Base-by-base conservation (phyloP, 2,888 invertebrate species). In the Hirudinaria manillensis region DNA sequence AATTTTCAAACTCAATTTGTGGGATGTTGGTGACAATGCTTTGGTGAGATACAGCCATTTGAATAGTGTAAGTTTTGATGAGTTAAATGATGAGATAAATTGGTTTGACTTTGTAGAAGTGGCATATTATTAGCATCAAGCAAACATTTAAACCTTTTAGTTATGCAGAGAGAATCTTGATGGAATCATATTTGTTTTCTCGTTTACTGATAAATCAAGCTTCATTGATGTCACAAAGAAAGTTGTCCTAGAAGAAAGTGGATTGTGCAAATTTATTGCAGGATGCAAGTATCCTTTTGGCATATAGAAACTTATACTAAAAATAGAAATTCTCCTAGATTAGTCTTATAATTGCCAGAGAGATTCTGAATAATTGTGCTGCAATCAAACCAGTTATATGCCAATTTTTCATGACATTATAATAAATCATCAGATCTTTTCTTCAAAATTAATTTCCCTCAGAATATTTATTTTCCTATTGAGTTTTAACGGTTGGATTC, bases 131-230 rank as follows among this genome's bases (percentile, higher is more conserved):
- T 38, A 13, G 4, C 55, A 1, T 45, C 10, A 1, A n/a, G 21
- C 24, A 70, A 24, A 7, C 10, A 6, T 19, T 38, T 27, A 32
- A 65, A 27, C 24, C 51, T 38, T 70, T 16, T n/a, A 73, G 73
- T 29, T 73, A 36, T 73, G 61, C 45, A 73, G 73, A 65, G 65
- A 65, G 32, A 65, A 65, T 32, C 34, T 73, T 24, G 73, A 73
- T 73, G 73, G 73, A 3, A 65, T 73, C 21, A 34, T 73, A 27
- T 73, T 36, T 38, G 73, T 73, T 2, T 73, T 73, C 38, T 73
- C 73, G n/a, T 73, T 73, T 55, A 65, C 55, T 32, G 65, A 73
- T 45, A 73, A 73, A 73, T 61, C 73, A n/a, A 73, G 65, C 56
- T 73, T 73, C 36, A 21, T 65, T 3, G 73, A 73, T 34, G 56